These are phyloP conservation scores for Caenorhabditis doughertyi DNA, from an alignment of 2,888 invertebrate species.

Conservation along the genomic window DNA sequence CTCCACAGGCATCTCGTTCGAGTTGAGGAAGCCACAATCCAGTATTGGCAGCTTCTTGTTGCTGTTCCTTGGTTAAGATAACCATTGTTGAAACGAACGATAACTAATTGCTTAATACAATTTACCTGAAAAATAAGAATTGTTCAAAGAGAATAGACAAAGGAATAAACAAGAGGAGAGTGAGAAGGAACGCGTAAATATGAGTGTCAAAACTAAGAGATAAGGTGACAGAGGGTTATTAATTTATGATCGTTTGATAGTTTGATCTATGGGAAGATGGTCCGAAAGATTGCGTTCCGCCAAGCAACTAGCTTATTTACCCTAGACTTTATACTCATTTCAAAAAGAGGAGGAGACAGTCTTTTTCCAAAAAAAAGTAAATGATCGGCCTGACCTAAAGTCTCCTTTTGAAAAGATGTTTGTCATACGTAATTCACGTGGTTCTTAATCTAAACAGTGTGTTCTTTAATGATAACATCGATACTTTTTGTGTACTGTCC, in stretches of 20 bases:
- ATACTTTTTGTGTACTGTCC: slow-evolving; percentile 15
- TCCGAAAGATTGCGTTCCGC: background rate
- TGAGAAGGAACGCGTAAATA: background rate
- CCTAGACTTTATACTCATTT: slow-evolving; percentile 21
- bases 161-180: background rate
- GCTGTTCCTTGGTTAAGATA: slow-evolving; percentile 78
- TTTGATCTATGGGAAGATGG: slow-evolving; percentile 29
- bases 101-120: slow-evolving; percentile 29
- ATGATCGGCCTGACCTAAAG: slow-evolving; percentile 47
- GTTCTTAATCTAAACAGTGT: slow-evolving; percentile 7
- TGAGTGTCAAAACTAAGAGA: background rate
- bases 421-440: slow-evolving; percentile 54
- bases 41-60: slow-evolving; percentile 74
- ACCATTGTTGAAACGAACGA: slow-evolving; percentile 73
- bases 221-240: background rate
- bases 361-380: slow-evolving; percentile 25
- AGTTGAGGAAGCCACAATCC: slow-evolving; percentile 95
- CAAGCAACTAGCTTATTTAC: background rate
- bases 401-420: slow-evolving; percentile 28
- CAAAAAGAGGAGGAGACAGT: slow-evolving; percentile 35
- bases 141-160: background rate
- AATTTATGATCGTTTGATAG: slow-evolving; percentile 32
- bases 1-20: slow-evolving; percentile 98
- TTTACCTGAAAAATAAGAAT: slow-evolving; percentile 29
- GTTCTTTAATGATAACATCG: slow-evolving; percentile 24